Evolutionary conservation across 2,888 invertebrate species (phyloP).

Genomic region (Crossocerus cetratus): DNA sequence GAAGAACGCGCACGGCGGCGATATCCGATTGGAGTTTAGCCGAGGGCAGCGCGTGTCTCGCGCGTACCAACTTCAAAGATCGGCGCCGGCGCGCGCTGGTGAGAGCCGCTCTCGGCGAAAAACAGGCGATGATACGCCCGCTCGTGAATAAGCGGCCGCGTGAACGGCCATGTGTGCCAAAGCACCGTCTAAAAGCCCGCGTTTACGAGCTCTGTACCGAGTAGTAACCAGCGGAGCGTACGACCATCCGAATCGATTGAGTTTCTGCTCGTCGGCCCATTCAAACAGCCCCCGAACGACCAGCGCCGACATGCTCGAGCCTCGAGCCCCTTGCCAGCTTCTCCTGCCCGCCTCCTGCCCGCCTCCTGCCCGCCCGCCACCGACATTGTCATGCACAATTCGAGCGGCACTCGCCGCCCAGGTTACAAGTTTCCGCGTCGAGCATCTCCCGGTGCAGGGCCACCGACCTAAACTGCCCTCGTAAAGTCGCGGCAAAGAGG

Average conservation of each 20-base stretch:
- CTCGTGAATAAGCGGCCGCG: slow-evolving; percentile 38
- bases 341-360: neutral
- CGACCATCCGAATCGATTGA: slow-evolving; percentile 51
- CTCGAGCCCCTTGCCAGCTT: neutral
- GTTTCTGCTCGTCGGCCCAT: slow-evolving; percentile 11
- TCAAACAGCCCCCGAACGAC: slow-evolving; percentile 15
- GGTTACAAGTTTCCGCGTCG: too few relatives aligned
- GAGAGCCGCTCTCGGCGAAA: slow-evolving; percentile 1
- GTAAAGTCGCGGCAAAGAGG: too few relatives aligned
- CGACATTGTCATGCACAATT: neutral
- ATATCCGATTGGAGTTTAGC: too few relatives aligned
- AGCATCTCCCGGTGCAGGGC: too few relatives aligned
- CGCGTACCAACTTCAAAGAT: too few relatives aligned
- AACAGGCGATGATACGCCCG: slow-evolving; percentile 36
- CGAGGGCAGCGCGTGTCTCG: too few relatives aligned
- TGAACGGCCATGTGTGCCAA: slow-evolving; percentile 50
- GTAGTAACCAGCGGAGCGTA: slow-evolving; percentile 50
- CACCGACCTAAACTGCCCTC: too few relatives aligned
- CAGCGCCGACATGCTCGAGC: neutral
- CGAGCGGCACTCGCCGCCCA: neutral
- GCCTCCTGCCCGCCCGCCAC: neutral
- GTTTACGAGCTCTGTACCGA: slow-evolving; percentile 47
- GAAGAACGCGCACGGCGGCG: neutral
- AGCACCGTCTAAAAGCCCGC: slow-evolving; percentile 51
- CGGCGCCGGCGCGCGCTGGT: too few relatives aligned